Evolutionary conservation across 2,797 vertebrate genomes (phyloP).

Genomic region (Sebastolobus altivelis): DNA sequence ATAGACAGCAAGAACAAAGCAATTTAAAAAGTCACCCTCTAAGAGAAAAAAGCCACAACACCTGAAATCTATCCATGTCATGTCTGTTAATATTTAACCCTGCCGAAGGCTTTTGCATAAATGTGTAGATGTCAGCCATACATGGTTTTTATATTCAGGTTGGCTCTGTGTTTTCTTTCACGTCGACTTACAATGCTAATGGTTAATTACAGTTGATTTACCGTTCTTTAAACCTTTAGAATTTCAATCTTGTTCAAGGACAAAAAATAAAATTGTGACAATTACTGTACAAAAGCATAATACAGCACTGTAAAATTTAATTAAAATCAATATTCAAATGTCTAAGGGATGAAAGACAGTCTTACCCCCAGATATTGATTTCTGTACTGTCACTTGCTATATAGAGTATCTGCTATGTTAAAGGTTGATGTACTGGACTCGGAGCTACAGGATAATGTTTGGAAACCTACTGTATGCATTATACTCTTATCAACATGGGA

Average conservation of each 20-base stretch:
- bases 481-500: too few species aligned
- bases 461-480: background rate
- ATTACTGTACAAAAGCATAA: background rate
- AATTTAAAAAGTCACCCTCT: background rate
- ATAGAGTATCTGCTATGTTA: background rate
- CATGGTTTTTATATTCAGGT: background rate
- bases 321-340: background rate
- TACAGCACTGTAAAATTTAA: too few species aligned
- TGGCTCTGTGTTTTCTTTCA: background rate
- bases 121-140: background rate
- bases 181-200: too few species aligned
- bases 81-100: conserved; percentile 5
- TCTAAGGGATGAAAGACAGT: background rate
- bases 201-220: background rate
- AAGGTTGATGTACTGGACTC: background rate
- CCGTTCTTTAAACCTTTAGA: background rate
- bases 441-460: background rate
- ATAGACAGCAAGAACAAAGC: background rate
- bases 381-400: background rate
- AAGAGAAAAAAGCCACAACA: background rate
- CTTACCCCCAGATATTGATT: background rate
- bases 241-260: background rate
- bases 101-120: background rate
- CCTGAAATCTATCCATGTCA: background rate
- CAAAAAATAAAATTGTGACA: background rate